Base-by-base conservation (phyloP, 2,888 invertebrate species). In the Ectemnius cavifrons region DNA sequence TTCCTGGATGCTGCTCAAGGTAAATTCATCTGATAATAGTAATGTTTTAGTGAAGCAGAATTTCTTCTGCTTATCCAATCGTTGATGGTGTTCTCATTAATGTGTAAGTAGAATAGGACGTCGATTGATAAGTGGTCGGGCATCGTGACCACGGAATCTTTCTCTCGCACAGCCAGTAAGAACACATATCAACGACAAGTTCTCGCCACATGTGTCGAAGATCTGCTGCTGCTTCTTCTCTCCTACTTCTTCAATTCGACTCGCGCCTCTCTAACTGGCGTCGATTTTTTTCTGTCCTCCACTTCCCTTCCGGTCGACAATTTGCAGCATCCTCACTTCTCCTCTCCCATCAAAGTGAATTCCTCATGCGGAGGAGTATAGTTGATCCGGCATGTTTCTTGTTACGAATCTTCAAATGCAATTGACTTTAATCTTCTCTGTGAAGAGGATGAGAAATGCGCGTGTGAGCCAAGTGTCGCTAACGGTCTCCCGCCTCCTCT, bases 181-280 rank as follows among this genome's bases (percentile, higher is more conserved):
- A 77, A 77, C 79, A 84, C 81, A 85, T 82, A 81, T n/a, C n/a
- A 83, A 81, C 86, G 83, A 83, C 86, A 84, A 82, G 83, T 84
- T 84, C 83, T 82, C 83, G 85, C 85, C 87, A 88, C 80, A 87
- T 88, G 87, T 88, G 85, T 3, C 67, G n/a, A 52, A 72, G n/a
- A n/a, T n/a, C n/a, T n/a, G n/a, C n/a, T n/a, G 65, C 71, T 75
- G 14, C 60, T 63, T 52, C 52, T 20, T 68, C 63, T 37, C 63
- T 61, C 67, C 56, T 67, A 56, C 69, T 47, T 49, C 57, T 14
- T 61, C 62, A 20, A 46, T 63, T 61, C 20, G 52, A 37, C 61
- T 62, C 64, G 52, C 56, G 45, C 52, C 70, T 63, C 69, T 82
- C 71, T 66, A 71, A 66, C 63, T 49, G 67, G 68, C 58, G 64